phyloP scores from a whole-genome alignment of 2,797 vertebrate species.

The Netta rufina region DNA sequence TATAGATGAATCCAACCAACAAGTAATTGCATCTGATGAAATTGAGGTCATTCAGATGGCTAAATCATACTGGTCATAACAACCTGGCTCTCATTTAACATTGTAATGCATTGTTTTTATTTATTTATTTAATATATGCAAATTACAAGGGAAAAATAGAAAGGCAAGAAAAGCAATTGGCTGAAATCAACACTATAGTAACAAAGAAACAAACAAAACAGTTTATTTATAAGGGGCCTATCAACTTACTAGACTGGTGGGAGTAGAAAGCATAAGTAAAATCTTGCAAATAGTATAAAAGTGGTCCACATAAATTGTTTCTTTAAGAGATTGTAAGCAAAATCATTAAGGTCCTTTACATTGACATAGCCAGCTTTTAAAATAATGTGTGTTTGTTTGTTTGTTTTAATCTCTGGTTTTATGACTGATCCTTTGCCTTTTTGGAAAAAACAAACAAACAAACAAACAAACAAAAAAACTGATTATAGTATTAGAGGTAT shows the following conservation, averaged over 20 bases:
- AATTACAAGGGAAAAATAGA: not conserved
- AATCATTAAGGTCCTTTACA: not conserved
- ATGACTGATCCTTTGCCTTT: not conserved
- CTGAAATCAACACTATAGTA: not conserved
- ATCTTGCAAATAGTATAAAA: not conserved
- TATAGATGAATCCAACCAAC: not conserved
- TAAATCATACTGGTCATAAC: not conserved
- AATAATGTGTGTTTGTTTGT: not conserved
- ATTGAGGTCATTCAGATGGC: not conserved
- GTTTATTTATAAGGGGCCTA: not conserved
- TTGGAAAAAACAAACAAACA: not conserved
- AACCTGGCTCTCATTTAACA: not conserved
- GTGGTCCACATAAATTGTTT: not conserved
- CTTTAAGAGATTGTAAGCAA: not conserved
- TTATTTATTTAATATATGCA: not conserved
- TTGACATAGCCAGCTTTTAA: not conserved
- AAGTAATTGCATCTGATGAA: not conserved
- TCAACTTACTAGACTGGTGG: not conserved
- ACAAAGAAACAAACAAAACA: not conserved
- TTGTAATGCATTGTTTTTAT: not conserved
- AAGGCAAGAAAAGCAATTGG: not conserved
- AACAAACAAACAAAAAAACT: too few relatives aligned
- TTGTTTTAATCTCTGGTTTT: not conserved
- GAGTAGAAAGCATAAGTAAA: not conserved
- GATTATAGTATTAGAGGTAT: not conserved